Conservation (phyloP, 2,888 invertebrate genomes). For the Drymonia ruficornis region DNA sequence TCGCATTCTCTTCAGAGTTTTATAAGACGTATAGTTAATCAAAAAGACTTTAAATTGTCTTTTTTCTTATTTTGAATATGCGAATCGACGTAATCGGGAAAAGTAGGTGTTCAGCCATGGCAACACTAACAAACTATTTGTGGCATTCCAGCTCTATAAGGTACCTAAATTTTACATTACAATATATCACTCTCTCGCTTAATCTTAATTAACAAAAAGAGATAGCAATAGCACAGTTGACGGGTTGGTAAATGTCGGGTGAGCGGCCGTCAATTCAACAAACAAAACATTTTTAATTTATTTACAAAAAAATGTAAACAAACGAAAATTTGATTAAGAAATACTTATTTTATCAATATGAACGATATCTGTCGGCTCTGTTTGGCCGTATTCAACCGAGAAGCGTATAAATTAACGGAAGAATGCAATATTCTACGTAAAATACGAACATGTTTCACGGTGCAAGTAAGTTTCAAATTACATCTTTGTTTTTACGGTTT, state of each 20-base stretch:
- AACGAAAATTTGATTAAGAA: neutral
- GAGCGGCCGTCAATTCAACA: no score
- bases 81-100: no score
- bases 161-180: no score
- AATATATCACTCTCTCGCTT: neutral
- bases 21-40: no score
- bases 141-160: neutral
- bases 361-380: slow-evolving; percentile 52
- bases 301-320: no score
- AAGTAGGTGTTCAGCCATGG: neutral
- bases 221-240: no score
- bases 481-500: neutral
- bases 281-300: no score
- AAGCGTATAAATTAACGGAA: slow-evolving; percentile 29
- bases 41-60: no score
- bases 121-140: neutral
- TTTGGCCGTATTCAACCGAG: slow-evolving; percentile 33
- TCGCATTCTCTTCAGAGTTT: no score
- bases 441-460: slow-evolving; percentile 32
- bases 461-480: slow-evolving; percentile 37
- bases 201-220: no score
- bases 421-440: slow-evolving; percentile 38
- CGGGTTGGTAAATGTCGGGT: no score
- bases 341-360: slow-evolving; percentile 25
- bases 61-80: no score